Percentiles rank a stretch among this genome's conserved stretches.
phyloP scores from a whole-genome alignment of 1,140 invertebrate species.

The Ctenoplectra terminalis region DNA sequence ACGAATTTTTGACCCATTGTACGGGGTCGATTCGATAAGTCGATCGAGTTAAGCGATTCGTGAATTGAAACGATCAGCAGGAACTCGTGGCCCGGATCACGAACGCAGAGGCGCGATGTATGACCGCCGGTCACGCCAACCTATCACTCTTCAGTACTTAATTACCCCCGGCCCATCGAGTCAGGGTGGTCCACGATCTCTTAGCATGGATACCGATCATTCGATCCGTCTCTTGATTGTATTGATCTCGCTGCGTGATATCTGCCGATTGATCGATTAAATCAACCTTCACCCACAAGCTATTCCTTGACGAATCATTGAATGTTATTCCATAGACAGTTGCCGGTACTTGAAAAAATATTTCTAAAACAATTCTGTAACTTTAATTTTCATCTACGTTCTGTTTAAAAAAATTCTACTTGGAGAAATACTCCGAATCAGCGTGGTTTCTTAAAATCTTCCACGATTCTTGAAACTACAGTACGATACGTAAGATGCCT shows the following conservation, averaged over 20 bases:
- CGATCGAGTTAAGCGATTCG: constrained; percentile 64
- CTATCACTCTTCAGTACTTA: constrained; percentile 76
- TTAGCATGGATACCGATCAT: constrained; percentile 63
- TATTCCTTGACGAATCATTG: constrained; percentile 11
- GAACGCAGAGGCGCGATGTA: constrained; percentile 74
- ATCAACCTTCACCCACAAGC: constrained; percentile 19
- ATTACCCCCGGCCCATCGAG: constrained; percentile 73
- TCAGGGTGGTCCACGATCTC: constrained; percentile 76
- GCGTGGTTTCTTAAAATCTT: neutral
- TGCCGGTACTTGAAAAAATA: no score
- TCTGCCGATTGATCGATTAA: constrained; percentile 59
- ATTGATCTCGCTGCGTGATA: constrained; percentile 65
- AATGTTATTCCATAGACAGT: constrained; percentile 7
- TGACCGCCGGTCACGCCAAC: constrained; percentile 77
- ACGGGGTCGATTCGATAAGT: constrained; percentile 45
- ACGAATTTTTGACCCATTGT: neutral
- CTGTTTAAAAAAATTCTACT: neutral
- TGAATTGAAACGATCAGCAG: constrained; percentile 70
- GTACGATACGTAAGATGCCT: neutral
- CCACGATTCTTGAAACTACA: neutral
- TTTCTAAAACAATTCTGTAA: no score
- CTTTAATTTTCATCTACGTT: neutral
- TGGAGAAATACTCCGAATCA: neutral
- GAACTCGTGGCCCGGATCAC: constrained; percentile 70
- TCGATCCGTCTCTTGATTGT: constrained; percentile 66